Evolutionary conservation across 2,113 vertebrate genomes (phyloP).

Genomic region (Progne subis): DNA sequence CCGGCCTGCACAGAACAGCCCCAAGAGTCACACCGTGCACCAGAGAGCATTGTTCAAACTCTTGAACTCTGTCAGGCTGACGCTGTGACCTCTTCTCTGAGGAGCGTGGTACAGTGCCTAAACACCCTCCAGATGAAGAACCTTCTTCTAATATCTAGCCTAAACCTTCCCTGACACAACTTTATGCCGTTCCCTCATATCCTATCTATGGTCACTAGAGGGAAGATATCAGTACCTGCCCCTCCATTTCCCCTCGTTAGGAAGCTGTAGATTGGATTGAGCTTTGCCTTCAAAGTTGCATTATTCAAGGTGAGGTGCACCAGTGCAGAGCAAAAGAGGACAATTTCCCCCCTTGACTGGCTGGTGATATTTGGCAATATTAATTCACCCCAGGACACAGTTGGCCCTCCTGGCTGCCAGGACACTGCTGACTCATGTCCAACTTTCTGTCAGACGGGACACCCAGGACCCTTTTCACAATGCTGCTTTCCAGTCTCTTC

Average conservation of each 20-base stretch:
- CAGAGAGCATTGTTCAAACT: no score
- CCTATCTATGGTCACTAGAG: not conserved
- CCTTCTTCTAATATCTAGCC: not conserved
- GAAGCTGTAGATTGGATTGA: not conserved
- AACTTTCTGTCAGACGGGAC: not conserved
- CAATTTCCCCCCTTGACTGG: not conserved
- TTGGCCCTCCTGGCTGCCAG: not conserved
- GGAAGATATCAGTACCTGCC: not conserved
- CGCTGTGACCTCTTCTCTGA: no score
- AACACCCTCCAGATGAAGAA: fast-evolving
- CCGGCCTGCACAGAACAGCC: not conserved
- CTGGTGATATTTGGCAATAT: not conserved
- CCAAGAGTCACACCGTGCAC: not conserved
- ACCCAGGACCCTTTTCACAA: not conserved
- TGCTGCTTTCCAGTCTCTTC: not conserved
- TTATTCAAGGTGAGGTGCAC: not conserved
- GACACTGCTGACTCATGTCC: not conserved
- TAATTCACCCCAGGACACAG: not conserved
- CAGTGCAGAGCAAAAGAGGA: not conserved
- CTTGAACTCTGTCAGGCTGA: not conserved
- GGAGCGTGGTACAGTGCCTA: not conserved
- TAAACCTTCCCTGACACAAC: not conserved
- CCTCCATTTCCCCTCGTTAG: fast-evolving
- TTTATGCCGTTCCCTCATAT: not conserved
- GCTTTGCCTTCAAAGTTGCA: not conserved